A percentile compares a stretch with the other conserved stretches of the same genome.
Conservation (phyloP, 1,140 invertebrate species). For the Gonatopus flavifemur region DNA sequence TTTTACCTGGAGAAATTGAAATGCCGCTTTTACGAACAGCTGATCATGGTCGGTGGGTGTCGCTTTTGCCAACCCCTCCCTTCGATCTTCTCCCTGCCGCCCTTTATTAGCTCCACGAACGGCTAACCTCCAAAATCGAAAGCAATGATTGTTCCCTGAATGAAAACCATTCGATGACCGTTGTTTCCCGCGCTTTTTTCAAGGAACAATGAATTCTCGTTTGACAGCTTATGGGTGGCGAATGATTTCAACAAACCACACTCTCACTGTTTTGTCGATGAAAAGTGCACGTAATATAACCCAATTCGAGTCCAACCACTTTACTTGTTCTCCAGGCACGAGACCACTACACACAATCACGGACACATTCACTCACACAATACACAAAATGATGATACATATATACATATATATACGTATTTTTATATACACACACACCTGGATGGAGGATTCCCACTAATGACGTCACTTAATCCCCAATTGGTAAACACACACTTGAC, state of each 20-base stretch:
- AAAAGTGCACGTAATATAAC: slow-evolving; percentile 12
- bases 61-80: slow-evolving; percentile 16
- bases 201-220: no score
- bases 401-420: no score
- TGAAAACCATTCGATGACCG: background rate
- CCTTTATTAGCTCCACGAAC: slow-evolving; percentile 18
- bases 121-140: slow-evolving; percentile 20
- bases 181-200: background rate
- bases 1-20: slow-evolving; percentile 14
- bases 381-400: no score
- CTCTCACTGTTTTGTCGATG: no score
- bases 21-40: slow-evolving; percentile 28
- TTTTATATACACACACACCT: no score
- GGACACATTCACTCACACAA: no score
- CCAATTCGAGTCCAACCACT: slow-evolving; percentile 16
- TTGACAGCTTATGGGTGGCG: no score
- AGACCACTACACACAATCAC: background rate
- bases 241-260: no score
- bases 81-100: background rate
- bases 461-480: no score
- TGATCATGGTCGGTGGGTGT: slow-evolving; percentile 31
- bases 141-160: background rate
- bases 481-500: no score
- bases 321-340: background rate
- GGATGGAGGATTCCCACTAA: no score